Evolutionary conservation across 2,888 invertebrate species (phyloP).

Genomic region (Schizotus pectinicornis): DNA sequence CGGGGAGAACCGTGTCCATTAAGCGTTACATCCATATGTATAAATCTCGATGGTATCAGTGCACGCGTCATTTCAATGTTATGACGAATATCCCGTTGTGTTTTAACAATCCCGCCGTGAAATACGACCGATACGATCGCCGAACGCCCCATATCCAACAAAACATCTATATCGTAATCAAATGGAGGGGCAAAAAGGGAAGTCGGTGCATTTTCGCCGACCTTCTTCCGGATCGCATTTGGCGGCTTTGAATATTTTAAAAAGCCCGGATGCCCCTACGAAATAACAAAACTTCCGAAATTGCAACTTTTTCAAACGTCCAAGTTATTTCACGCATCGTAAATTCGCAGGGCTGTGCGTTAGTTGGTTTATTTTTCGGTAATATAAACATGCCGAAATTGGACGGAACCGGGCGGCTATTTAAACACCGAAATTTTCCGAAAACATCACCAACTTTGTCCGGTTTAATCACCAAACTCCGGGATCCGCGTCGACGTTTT

Average conservation of each 20-base stretch:
- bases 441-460: too few relatives aligned
- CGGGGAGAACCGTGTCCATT: conserved; percentile 15
- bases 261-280: conserved; percentile 32
- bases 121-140: conserved; percentile 32
- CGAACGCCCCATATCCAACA: conserved; percentile 5
- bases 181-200: conserved; percentile 26
- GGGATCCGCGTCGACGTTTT: neutral
- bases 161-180: conserved; percentile 26
- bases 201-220: conserved; percentile 22
- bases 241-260: conserved; percentile 42
- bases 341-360: conserved; percentile 25
- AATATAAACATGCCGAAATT: too few relatives aligned
- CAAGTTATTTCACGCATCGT: conserved; percentile 28
- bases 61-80: conserved; percentile 37
- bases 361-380: conserved; percentile 22
- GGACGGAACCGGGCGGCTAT: too few relatives aligned
- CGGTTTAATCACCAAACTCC: neutral
- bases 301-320: conserved; percentile 27
- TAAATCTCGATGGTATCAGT: conserved; percentile 41
- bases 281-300: conserved; percentile 27
- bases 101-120: conserved; percentile 33
- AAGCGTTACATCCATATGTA: conserved; percentile 24
- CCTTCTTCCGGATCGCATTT: conserved; percentile 31
- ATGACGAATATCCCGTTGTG: conserved; percentile 43
- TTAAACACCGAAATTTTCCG: too few relatives aligned